phyloP scores from a whole-genome alignment of 2,113 vertebrate genomes.

The Mobula hypostoma region DNA sequence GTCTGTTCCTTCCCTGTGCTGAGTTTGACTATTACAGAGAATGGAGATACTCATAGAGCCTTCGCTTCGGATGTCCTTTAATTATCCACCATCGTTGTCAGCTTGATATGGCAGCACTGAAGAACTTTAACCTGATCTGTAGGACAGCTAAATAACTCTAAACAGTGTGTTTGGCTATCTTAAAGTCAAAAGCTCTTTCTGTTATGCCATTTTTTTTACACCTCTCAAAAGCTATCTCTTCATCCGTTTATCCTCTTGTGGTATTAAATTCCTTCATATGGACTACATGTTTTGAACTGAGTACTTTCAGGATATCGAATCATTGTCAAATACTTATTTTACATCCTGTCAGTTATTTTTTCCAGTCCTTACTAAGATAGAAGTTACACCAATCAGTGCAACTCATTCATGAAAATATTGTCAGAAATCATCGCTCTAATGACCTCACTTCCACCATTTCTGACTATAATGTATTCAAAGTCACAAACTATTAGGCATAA shows the following conservation, averaged over 20 bases:
- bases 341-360: neutral
- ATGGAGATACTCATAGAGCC: too few relatives aligned
- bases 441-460: neutral
- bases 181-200: neutral
- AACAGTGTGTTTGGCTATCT: neutral
- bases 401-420: neutral
- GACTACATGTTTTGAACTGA: neutral
- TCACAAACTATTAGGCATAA: neutral
- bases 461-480: neutral
- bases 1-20: too few relatives aligned
- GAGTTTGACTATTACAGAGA: too few relatives aligned
- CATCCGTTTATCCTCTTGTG: neutral
- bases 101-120: too few relatives aligned
- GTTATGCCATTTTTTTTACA: neutral
- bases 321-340: neutral
- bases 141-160: neutral
- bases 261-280: neutral
- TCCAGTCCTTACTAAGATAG: neutral
- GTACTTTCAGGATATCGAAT: neutral
- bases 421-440: neutral
- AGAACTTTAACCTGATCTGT: too few relatives aligned
- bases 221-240: neutral
- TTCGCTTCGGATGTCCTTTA: too few relatives aligned
- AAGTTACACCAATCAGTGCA: neutral
- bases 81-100: too few relatives aligned